Percentiles rank a stretch among this genome's conserved stretches.
phyloP scores from a whole-genome alignment of 2,888 invertebrate species.

The Physocephala rufipes region DNA sequence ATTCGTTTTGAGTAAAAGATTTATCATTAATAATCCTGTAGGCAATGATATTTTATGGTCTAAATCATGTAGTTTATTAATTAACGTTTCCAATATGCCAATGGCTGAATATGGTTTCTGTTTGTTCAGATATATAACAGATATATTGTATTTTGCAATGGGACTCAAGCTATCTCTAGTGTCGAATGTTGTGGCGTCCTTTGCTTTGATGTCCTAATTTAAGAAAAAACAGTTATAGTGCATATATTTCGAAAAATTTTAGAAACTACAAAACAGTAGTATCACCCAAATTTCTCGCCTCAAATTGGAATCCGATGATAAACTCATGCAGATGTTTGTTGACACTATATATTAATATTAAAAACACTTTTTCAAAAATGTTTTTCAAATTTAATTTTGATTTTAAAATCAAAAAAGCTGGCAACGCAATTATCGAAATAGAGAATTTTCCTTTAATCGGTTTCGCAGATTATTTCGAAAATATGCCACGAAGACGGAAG shows the following conservation, averaged over 20 bases:
- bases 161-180: slow-evolving; percentile 38
- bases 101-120: slow-evolving; percentile 62
- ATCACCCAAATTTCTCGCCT: too few relatives aligned
- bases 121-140: slow-evolving; percentile 62
- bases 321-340: too few relatives aligned
- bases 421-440: slow-evolving; percentile 6
- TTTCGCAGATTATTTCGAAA: not conserved
- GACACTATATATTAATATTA: not conserved
- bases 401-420: slow-evolving; percentile 15
- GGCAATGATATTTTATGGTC: slow-evolving; percentile 57
- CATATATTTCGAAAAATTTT: not conserved
- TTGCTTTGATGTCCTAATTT: slow-evolving; percentile 8
- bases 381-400: slow-evolving; percentile 18
- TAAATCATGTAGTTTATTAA: slow-evolving; percentile 55
- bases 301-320: too few relatives aligned
- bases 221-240: not conserved
- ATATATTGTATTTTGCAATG: slow-evolving; percentile 59
- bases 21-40: slow-evolving; percentile 60
- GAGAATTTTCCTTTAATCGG: not conserved
- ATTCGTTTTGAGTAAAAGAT: slow-evolving; percentile 61
- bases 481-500: not conserved
- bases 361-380: not conserved
- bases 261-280: too few relatives aligned
- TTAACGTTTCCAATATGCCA: slow-evolving; percentile 55
- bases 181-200: not conserved